These are phyloP conservation scores for Corythornis cristatus DNA, from an alignment of 2,113 vertebrate genomes.

Conservation along the genomic window DNA sequence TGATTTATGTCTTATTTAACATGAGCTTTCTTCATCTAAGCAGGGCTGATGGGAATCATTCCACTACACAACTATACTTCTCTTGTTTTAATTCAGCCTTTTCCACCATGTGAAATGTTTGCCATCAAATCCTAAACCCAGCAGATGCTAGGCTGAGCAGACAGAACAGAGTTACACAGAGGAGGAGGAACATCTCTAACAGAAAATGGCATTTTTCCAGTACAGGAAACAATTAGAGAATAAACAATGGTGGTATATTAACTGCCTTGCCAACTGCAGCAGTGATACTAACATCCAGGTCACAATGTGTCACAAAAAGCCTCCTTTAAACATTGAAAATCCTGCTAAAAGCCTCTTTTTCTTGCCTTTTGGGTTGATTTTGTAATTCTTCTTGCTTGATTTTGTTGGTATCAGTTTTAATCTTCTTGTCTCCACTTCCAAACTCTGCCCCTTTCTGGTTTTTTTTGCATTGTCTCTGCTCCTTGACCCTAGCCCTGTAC, in stretches of 20 bases:
- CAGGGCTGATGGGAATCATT: background rate
- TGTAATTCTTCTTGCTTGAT: background rate
- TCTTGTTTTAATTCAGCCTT: conserved; percentile 47
- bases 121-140: conserved; percentile 16
- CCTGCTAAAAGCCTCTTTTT: background rate
- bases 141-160: conserved; percentile 21
- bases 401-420: background rate
- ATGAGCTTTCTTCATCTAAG: conserved; percentile 2
- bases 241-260: conserved; percentile 52
- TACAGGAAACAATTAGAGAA: conserved; percentile 66
- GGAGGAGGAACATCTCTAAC: conserved; percentile 38
- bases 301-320: background rate
- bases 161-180: conserved; percentile 10
- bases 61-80: background rate
- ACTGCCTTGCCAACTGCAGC: conserved; percentile 45
- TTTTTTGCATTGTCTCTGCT: background rate
- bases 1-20: conserved; percentile 9
- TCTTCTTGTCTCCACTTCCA: background rate
- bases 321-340: conserved; percentile 19
- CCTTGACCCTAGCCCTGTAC: background rate
- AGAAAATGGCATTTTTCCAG: conserved; percentile 37
- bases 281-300: conserved; percentile 33
- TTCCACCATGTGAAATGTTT: conserved; percentile 31
- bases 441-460: background rate
- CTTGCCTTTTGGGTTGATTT: conserved; percentile 14